phyloP scores from a whole-genome alignment of 2,888 invertebrate genomes.

The Parasteatoda lunata region DNA sequence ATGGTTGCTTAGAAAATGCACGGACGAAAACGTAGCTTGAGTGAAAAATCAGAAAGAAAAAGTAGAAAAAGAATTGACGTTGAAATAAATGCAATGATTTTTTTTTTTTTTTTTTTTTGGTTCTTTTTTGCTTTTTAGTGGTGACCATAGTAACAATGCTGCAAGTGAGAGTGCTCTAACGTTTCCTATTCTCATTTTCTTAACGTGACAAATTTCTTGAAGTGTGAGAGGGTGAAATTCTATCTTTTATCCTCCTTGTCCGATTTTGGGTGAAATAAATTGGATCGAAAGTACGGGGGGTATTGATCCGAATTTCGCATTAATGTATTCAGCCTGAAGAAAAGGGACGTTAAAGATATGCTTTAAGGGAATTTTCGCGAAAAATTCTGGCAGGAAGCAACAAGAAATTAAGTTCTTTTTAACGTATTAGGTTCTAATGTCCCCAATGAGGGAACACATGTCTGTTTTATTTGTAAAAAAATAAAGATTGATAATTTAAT shows the following conservation, averaged over 20 bases:
- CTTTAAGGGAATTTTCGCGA: not conserved
- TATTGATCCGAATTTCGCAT: not conserved
- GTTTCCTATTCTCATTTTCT: slow-evolving; percentile 49
- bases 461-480: too few species aligned
- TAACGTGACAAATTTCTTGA: slow-evolving; percentile 53
- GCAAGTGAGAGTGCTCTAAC: slow-evolving; percentile 19
- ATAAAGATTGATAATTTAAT: too few species aligned
- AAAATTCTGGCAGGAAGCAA: too few species aligned
- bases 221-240: slow-evolving; percentile 35
- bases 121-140: slow-evolving; percentile 5
- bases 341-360: not conserved
- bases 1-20: slow-evolving; percentile 63
- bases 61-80: slow-evolving; percentile 40
- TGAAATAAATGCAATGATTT: slow-evolving; percentile 66
- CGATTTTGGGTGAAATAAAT: slow-evolving; percentile 45
- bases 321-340: slow-evolving; percentile 1
- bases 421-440: too few species aligned
- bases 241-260: slow-evolving; percentile 25
- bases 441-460: too few species aligned
- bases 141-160: slow-evolving; percentile 63
- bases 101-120: not conserved
- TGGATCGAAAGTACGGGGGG: not conserved
- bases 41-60: slow-evolving; percentile 56
- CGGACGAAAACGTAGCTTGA: slow-evolving; percentile 27
- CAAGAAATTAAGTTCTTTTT: too few species aligned